These are phyloP conservation scores for Coregonus suidteri DNA, from an alignment of 2,797 vertebrate species.

Conservation along the genomic window DNA sequence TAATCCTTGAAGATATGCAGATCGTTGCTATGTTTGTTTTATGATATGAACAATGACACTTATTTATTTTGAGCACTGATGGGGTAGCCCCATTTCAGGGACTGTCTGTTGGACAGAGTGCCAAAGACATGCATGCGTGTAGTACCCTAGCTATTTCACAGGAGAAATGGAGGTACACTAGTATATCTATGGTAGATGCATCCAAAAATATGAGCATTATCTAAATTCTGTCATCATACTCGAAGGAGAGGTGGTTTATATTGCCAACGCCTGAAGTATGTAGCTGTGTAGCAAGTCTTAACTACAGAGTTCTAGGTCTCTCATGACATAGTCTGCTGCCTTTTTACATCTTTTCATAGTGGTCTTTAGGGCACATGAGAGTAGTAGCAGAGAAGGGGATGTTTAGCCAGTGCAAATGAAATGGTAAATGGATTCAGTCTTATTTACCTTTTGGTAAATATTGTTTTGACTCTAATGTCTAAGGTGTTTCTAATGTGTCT, in stretches of 20 bases:
- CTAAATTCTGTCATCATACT: background rate
- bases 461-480: background rate
- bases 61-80: constrained; percentile 45
- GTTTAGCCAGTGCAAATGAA: constrained; percentile 46
- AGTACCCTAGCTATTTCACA: constrained; percentile 21
- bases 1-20: constrained; percentile 52
- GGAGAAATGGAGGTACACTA: background rate
- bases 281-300: background rate
- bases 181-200: background rate
- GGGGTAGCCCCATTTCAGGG: constrained; percentile 50
- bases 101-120: constrained; percentile 46
- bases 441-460: constrained; percentile 3
- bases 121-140: constrained; percentile 53
- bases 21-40: constrained; percentile 51
- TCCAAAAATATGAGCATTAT: background rate
- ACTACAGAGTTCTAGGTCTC: constrained; percentile 13
- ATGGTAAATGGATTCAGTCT: constrained; percentile 41
- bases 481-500: background rate
- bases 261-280: background rate
- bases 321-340: constrained; percentile 49
- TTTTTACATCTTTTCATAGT: constrained; percentile 50
- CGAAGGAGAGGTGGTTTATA: background rate
- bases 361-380: constrained; percentile 18
- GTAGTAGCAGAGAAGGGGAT: constrained; percentile 37
- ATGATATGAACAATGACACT: constrained; percentile 1